phyloP scores from a whole-genome alignment of 2,113 vertebrate genomes.

The Festucalex cinctus region DNA sequence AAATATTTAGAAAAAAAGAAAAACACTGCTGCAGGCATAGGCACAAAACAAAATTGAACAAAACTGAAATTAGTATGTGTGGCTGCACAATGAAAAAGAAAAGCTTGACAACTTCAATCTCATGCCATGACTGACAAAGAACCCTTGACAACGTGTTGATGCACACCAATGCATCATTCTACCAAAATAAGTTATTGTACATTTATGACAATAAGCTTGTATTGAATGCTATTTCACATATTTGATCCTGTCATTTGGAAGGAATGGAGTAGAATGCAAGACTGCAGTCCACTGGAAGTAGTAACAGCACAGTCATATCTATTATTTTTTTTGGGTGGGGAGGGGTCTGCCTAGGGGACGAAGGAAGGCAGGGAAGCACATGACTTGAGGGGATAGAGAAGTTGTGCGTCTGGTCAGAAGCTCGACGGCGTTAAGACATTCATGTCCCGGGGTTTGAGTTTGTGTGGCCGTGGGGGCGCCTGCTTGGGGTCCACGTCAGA shows the following conservation, averaged over 20 bases:
- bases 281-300: not conserved
- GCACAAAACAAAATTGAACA: conserved; percentile 31
- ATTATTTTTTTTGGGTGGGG: too few species aligned
- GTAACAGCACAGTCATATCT: conserved; percentile 6
- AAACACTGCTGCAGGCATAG: conserved; percentile 35
- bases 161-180: conserved; percentile 8
- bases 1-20: conserved; percentile 12
- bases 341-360: conserved; percentile 8
- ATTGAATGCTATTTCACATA: conserved; percentile 6
- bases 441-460: conserved; percentile 77
- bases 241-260: conserved; percentile 23
- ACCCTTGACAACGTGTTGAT: conserved; percentile 16
- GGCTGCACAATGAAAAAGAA: not conserved
- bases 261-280: not conserved
- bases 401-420: conserved; percentile 56
- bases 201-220: conserved; percentile 17
- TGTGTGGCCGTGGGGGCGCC: conserved; percentile 75
- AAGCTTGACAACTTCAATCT: conserved; percentile 23
- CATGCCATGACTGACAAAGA: conserved; percentile 11
- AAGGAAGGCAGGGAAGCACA: conserved; percentile 18
- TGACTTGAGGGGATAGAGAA: not conserved
- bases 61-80: conserved; percentile 10
- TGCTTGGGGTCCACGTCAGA: conserved; percentile 73
- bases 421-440: conserved; percentile 75
- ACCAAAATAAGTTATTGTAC: conserved; percentile 12